Base-by-base conservation (phyloP, 2,113 vertebrate species). In the Scatophagus argus region DNA sequence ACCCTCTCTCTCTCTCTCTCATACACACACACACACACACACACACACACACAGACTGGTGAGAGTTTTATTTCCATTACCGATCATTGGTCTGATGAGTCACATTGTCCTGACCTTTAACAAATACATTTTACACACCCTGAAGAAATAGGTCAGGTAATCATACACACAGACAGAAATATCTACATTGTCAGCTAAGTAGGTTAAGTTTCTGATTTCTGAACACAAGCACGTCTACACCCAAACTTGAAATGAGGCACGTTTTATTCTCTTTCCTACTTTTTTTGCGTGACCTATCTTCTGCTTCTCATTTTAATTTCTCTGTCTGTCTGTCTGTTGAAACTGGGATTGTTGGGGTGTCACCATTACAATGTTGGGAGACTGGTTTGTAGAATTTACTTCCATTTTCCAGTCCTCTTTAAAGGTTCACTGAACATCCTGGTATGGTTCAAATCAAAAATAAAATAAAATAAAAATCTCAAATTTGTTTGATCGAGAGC, bases 101-200 rank as follows among this genome's bases (percentile, higher is more conserved):
- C 91, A 92, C 78, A 81, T 86, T 84, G 78, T 88, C 86, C 85
- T 87, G 86, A 94, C 88, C 88, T 92, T 93, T 83, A 86, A 83
- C 78, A 73, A 88, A 91, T 73, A 75, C 47, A 66, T 88, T 84
- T 16, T 74, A 52, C 64, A 80, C 87, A 87, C 85, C 65, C 91
- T 77, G 78, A 43, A 88, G 81, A 91, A 92, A 77, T 90, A 74
- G 90, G 83, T 91, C 81, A 74, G 59, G 76, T 85, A 71, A 82
- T 84, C 77, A 52, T 21, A 74, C 85, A 77, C 54, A 80, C 78
- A 74, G 67, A 82, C 59, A 80, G 58, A 81, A 84, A 85, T 64
- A 77, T 69, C 76, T 72, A 71, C 71, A 34, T 80, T 84, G 70
- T 74, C 52, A 80, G 83, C 63, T 65, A 79, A 81, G 64, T 77